phyloP scores from a whole-genome alignment of 2,113 vertebrate species.

The Brienomyrus brachyistius region DNA sequence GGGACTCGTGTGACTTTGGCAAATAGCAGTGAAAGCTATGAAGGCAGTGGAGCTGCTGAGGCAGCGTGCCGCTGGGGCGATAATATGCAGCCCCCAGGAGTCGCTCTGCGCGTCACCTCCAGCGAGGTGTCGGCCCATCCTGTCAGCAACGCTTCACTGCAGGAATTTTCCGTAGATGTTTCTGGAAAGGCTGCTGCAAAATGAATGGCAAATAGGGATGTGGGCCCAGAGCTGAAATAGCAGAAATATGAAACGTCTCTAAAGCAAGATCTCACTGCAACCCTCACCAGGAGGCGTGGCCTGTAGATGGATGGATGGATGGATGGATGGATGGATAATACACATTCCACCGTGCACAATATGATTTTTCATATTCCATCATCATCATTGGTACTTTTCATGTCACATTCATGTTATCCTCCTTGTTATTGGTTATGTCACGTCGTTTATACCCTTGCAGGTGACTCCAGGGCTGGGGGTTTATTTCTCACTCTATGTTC shows the following conservation, averaged over 20 bases:
- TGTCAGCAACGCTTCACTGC: not conserved
- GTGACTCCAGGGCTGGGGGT: not conserved
- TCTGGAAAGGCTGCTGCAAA: not conserved
- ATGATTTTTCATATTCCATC: not conserved
- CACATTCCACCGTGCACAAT: not conserved
- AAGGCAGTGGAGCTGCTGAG: not conserved
- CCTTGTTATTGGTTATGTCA: not conserved
- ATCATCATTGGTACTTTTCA: not conserved
- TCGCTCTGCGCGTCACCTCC: not conserved
- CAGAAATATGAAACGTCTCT: not conserved
- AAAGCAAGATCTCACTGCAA: not conserved
- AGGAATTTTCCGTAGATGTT: not conserved
- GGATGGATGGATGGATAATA: not conserved
- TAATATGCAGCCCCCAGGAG: not conserved
- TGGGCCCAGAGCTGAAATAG: not conserved
- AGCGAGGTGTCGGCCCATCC: not conserved
- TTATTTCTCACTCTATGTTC: not conserved
- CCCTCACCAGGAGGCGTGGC: not conserved
- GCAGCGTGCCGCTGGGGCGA: not conserved
- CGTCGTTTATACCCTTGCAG: not conserved
- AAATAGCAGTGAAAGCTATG: not conserved
- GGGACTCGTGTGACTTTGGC: not conserved
- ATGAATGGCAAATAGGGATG: not conserved
- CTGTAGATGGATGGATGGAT: not conserved
- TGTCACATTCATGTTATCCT: not conserved